Evolutionary conservation across 2,888 invertebrate species (phyloP).

Genomic region (Amiota mariae): DNA sequence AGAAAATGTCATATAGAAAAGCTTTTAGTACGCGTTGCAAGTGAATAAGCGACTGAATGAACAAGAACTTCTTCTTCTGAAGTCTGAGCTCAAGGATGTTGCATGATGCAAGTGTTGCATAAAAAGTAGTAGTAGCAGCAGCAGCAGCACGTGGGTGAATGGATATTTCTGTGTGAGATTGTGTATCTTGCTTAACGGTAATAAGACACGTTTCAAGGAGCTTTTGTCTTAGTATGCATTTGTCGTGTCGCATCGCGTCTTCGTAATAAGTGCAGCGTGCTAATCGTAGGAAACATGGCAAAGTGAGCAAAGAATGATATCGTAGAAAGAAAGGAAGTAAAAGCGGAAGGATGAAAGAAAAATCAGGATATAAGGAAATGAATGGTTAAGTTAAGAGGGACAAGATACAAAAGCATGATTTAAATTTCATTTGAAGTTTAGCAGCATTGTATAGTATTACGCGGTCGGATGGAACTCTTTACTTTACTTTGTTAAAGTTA

Average conservation of each 20-base stretch:
- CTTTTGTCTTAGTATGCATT: neutral
- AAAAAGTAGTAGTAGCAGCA: no score
- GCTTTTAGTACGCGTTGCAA: slow-evolving; percentile 15
- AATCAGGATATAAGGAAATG: no score
- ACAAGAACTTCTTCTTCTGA: neutral
- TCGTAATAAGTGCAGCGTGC: neutral
- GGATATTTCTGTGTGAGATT: no score
- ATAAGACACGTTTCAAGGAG: slow-evolving; percentile 19
- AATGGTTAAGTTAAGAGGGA: no score
- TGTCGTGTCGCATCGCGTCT: neutral
- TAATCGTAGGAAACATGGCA: neutral
- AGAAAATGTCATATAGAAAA: neutral
- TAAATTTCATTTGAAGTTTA: no score
- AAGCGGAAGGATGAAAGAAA: no score
- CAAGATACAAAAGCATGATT: no score
- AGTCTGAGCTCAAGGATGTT: neutral
- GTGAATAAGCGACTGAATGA: neutral
- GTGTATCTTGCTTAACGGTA: slow-evolving; percentile 5
- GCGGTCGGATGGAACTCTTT: neutral
- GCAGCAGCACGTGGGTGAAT: no score
- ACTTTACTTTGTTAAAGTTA: no score
- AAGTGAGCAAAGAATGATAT: no score
- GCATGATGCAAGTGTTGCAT: neutral
- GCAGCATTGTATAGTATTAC: no score
- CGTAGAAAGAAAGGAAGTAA: no score